Evolutionary conservation across 2,888 invertebrate genomes (phyloP), one percentile per base, ranked within the genome.

Genomic region (Pristionchus fissidentatus): DNA sequence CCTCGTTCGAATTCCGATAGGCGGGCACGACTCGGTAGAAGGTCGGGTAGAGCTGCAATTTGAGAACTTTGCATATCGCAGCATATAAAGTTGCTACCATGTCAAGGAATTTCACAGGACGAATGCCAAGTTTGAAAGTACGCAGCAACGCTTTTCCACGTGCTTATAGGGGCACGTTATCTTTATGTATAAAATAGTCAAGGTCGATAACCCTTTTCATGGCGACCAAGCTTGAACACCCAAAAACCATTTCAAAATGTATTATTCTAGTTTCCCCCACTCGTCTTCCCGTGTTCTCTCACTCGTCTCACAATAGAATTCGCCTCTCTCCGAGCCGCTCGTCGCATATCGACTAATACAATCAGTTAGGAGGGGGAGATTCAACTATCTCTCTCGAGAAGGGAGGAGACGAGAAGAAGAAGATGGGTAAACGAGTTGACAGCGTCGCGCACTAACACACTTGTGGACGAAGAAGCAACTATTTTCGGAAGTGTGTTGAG

Each of bases 11-110:
- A 85, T 90, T 91, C 13, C 89, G 86, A 70, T 88, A 90, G 29
- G 91, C 91, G 19, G 92, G 92, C 8, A 92, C 91, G 26, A 92
- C 87, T 1, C 92, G 92, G 84, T 89, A 92, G 85, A 92, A 92
- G 3, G 91, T 91, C 5, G 91, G 91, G 78, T 90, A 92, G 46
- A 91, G 86, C 90, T 91, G 90, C 66, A 90, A 84, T 43, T 35
- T 1, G 38, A 38, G 10, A 29, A 57, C n/a, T 55, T 55, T n/a
- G n/a, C 55, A n/a, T 26, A 1, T 4, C 57, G 29, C 26, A 26
- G 57, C n/a, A 57, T 4, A 26, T 32, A 2, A 32, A 57, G 35
- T 32, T 29, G 1, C 32, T 2, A 32, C n/a, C n/a, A n/a, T n/a
- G n/a, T n/a, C n/a, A n/a, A n/a, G n/a, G n/a, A n/a, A n/a, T n/a